Percentiles rank a stretch among this genome's conserved stretches.
Conservation (phyloP, 2,113 vertebrate genomes). For the Phaetusa simplex region DNA sequence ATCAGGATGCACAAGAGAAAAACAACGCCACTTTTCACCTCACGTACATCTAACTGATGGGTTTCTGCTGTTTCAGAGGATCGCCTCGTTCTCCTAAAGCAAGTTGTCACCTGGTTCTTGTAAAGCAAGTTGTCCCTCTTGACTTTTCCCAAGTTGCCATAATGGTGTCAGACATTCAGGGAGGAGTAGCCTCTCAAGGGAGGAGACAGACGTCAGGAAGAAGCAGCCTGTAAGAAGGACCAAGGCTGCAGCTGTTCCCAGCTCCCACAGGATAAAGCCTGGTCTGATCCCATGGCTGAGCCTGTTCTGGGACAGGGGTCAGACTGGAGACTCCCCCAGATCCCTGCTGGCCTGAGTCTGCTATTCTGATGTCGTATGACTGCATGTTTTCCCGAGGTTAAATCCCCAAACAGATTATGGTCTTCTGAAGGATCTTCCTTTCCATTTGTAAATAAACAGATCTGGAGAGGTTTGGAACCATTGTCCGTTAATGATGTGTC, state of each 20-base stretch:
- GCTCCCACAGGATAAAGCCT: background rate
- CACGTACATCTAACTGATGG: no score
- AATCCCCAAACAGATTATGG: background rate
- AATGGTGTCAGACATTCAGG: background rate
- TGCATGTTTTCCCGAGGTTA: background rate
- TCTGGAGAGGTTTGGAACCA: background rate
- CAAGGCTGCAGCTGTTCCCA: background rate
- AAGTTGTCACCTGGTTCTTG: background rate
- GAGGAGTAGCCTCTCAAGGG: background rate
- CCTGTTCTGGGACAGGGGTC: background rate
- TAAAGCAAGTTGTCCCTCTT: background rate
- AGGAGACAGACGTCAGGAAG: background rate
- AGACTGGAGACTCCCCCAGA: accelerated
- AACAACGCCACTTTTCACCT: background rate
- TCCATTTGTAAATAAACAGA: background rate
- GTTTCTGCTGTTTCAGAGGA: background rate
- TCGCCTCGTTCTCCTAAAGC: background rate
- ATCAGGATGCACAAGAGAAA: background rate
- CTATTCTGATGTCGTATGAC: background rate
- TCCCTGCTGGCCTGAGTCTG: background rate
- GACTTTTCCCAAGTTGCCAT: background rate
- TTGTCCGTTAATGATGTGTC: background rate
- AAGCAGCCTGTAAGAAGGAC: background rate
- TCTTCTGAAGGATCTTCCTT: background rate
- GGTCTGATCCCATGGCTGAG: background rate